Percentiles rank a stretch among this genome's conserved stretches.
Evolutionary conservation across 2,113 vertebrate species (phyloP).

Genomic region (Onychostruthus taczanowskii): DNA sequence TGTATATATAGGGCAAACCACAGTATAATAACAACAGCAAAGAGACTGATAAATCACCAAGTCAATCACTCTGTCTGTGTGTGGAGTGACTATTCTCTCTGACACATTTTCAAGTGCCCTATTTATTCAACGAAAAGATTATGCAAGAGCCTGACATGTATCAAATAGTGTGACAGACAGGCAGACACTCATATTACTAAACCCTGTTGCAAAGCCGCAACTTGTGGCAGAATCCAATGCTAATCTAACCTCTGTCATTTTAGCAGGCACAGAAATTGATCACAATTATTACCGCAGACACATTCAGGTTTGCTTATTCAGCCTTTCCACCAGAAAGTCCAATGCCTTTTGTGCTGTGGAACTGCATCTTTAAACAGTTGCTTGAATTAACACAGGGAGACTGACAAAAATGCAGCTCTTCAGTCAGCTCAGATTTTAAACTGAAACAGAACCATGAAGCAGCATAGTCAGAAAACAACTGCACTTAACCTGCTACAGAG

Average conservation of each 20-base stretch:
- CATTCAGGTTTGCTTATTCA: not conserved
- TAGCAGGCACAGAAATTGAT: not conserved
- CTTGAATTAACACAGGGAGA: not conserved
- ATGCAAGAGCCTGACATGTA: not conserved
- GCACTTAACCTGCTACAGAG: not conserved
- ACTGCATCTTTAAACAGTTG: not conserved
- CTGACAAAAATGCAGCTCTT: not conserved
- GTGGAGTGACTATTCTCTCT: not conserved
- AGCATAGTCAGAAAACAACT: not conserved
- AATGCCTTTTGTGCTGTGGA: not conserved
- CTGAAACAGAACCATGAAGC: not conserved
- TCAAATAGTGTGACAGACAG: not conserved
- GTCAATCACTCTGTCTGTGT: not conserved
- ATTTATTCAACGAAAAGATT: constrained; percentile 1
- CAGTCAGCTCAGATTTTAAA: not conserved
- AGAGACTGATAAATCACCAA: not conserved
- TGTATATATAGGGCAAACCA: not conserved
- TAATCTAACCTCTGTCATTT: not conserved
- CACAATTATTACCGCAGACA: not conserved
- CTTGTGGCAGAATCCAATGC: not conserved
- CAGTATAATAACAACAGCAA: not conserved
- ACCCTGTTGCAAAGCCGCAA: not conserved
- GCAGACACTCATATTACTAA: not conserved
- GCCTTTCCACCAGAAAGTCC: not conserved
- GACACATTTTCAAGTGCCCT: not conserved